These are phyloP conservation scores for Junonia oenone DNA, from an alignment of 2,888 invertebrate species.

Conservation along the genomic window DNA sequence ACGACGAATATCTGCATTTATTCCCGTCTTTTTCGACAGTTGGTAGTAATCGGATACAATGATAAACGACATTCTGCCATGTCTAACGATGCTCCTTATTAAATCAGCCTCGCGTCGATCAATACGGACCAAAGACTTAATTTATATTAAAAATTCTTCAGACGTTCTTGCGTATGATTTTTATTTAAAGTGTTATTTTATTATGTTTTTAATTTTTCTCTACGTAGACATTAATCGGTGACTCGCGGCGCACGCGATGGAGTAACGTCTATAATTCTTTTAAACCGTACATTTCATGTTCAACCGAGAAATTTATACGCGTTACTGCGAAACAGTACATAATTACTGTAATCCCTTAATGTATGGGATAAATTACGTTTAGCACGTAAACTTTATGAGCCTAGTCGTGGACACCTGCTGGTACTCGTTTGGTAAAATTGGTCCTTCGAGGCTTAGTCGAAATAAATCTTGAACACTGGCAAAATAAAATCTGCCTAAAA, in stretches of 20 bases:
- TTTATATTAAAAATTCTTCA: not conserved
- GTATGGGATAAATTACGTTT: constrained; percentile 33
- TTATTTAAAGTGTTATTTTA: not conserved
- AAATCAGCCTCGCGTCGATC: constrained; percentile 6
- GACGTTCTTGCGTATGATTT: not conserved
- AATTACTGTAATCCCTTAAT: constrained; percentile 36
- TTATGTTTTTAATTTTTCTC: not conserved
- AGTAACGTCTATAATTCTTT: constrained; percentile 25
- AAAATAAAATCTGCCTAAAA: not conserved
- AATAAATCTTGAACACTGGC: constrained; percentile 26
- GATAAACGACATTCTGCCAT: constrained; percentile 17
- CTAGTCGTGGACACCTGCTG: constrained; percentile 29
- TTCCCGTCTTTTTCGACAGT: constrained; percentile 20
- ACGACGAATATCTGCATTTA: constrained; percentile 22
- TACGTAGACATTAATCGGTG: not conserved
- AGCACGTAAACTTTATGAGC: constrained; percentile 32
- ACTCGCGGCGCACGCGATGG: constrained; percentile 23
- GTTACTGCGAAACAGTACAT: constrained; percentile 28
- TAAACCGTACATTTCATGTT: constrained; percentile 28
- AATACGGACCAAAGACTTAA: not conserved
- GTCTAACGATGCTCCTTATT: constrained; percentile 17
- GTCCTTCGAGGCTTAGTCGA: constrained; percentile 45
- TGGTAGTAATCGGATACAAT: constrained; percentile 16
- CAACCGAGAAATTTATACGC: constrained; percentile 29
- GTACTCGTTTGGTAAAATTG: constrained; percentile 47